Evolutionary conservation across 2,797 vertebrate species (phyloP), one percentile per base, ranked within the genome.

Genomic region (Acropternis orthonyx): DNA sequence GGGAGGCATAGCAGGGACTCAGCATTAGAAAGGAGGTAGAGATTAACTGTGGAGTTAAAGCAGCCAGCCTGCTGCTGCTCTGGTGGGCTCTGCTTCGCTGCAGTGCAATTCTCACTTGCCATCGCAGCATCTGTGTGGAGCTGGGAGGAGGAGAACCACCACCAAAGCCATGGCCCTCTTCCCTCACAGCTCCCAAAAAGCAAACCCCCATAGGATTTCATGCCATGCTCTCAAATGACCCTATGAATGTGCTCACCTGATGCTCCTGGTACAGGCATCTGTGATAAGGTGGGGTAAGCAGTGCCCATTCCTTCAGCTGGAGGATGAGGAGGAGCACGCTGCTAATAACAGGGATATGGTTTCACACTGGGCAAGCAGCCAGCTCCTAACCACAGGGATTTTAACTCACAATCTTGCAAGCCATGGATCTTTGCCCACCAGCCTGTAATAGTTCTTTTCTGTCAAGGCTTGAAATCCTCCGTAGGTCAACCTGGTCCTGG

Each of bases 101-200:
- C 67, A 39, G 41, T 0, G 11, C 36, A 13, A 46, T 16, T 18
- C 37, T 58, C 17, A 14, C 59, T 22, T 9, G 41, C 19, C 12
- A 1, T n/a, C 1, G 1, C 56, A 30, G 66, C 0, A 0, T 23
- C 39, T 27, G 27, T 14, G 75, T 0, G 0, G 27, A 18, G 32
- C 1, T 23, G 28, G 3, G 52, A 66, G 44, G 14, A 68, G 46
- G 14, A 80, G 52, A 75, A 68, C 20, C 37, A 11, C 24, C 23
- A 8, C 37, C 55, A 48, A 37, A 81, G 18, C 26, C 54, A 43
- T 8, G 5, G 30, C 37, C 23, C 9, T 10, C 21, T 44, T 43
- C 10, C 10, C 34, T 62, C 55, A 18, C 41, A 17, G 55, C 52
- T 17, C 3, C 12, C 4, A 0, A n/a, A 41, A 18, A 68, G 41